Percentiles rank a stretch among this genome's conserved stretches.
Conservation (phyloP, 2,888 invertebrate genomes). For the Cheilosia urbana region DNA sequence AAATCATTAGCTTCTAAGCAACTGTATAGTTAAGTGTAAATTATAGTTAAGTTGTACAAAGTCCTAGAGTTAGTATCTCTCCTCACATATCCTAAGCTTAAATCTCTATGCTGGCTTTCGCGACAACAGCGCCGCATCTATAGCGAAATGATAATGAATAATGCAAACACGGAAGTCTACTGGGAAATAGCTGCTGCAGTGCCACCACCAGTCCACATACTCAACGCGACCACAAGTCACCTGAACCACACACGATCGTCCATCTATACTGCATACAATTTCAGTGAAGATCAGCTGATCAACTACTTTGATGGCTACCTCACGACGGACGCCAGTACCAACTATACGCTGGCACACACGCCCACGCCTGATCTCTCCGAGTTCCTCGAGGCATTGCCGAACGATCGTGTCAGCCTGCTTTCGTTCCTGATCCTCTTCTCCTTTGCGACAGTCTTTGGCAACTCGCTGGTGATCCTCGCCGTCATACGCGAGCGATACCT, state of each 20-base stretch:
- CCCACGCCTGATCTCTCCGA: conserved; percentile 82
- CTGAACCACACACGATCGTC: conserved; percentile 75
- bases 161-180: conserved; percentile 79
- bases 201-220: conserved; percentile 73
- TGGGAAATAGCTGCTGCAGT: conserved; percentile 78
- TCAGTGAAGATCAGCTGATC: conserved; percentile 81
- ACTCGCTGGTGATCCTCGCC: conserved; percentile 96
- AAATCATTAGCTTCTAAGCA: conserved; percentile 34
- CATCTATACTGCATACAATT: conserved; percentile 82
- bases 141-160: conserved; percentile 79
- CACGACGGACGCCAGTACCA: conserved; percentile 63
- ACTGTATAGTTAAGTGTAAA: conserved; percentile 45
- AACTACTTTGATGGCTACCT: conserved; percentile 81
- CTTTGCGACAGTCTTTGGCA: conserved; percentile 96
- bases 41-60: conserved; percentile 45
- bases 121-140: conserved; percentile 43
- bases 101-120: conserved; percentile 65
- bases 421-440: conserved; percentile 93
- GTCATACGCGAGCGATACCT: conserved; percentile 96
- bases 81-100: conserved; percentile 60
- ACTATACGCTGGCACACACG: conserved; percentile 75
- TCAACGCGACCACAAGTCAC: conserved; percentile 41
- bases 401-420: conserved; percentile 91
- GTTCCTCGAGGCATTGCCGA: conserved; percentile 85
- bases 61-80: conserved; percentile 34